phyloP scores from a whole-genome alignment of 2,888 invertebrate genomes.

The Spilarctia lutea region DNA sequence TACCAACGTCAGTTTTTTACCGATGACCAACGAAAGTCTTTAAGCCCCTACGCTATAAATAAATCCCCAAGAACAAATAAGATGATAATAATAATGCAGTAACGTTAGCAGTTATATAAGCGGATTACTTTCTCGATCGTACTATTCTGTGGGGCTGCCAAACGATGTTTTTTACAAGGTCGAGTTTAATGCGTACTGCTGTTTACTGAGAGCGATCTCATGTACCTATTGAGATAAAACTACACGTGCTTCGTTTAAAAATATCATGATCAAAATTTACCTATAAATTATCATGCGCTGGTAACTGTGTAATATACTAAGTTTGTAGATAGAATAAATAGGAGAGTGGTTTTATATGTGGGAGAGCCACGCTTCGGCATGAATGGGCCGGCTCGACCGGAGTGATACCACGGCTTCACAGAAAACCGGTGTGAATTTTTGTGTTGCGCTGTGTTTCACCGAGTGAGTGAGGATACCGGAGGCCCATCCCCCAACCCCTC shows the following conservation, averaged over 20 bases:
- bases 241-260: neutral
- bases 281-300: neutral
- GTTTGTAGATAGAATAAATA: no score
- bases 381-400: no score
- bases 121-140: conserved; percentile 1
- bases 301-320: no score
- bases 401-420: no score
- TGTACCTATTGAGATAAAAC: conserved; percentile 19
- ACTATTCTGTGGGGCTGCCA: neutral
- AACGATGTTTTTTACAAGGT: conserved; percentile 32
- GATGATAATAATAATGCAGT: neutral
- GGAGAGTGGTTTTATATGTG: no score
- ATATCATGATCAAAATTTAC: neutral
- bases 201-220: conserved; percentile 20
- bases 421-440: no score
- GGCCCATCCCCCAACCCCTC: no score
- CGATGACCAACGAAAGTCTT: no score
- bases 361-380: no score
- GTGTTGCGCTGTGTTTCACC: no score
- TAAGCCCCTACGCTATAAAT: neutral
- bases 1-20: no score
- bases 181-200: conserved; percentile 22
- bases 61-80: neutral
- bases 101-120: neutral
- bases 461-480: no score